These are phyloP conservation scores for Syndactyla subalaris DNA, from an alignment of 2,797 vertebrate genomes.

Conservation along the genomic window DNA sequence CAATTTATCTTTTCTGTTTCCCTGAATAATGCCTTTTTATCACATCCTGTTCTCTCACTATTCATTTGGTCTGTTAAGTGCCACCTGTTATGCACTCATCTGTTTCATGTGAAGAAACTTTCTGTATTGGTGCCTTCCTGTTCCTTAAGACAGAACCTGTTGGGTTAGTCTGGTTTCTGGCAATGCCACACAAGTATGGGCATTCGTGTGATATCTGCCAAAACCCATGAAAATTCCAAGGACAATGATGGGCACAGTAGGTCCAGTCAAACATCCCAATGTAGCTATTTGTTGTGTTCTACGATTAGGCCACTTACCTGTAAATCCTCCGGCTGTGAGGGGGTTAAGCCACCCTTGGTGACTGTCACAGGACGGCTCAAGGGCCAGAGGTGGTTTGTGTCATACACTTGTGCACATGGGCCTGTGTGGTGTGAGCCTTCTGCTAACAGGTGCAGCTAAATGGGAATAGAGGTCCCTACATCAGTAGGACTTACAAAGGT, in stretches of 20 bases:
- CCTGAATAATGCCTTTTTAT: slow-evolving; percentile 26
- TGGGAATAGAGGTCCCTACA: background rate
- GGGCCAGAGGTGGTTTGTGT: background rate
- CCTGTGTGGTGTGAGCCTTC: background rate
- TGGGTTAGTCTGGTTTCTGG: background rate
- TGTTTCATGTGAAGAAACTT: background rate
- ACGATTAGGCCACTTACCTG: background rate
- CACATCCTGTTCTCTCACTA: slow-evolving; percentile 19
- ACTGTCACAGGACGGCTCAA: background rate
- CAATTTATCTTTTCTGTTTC: background rate
- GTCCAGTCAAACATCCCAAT: background rate
- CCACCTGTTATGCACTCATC: background rate
- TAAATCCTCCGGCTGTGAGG: background rate
- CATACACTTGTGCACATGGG: background rate
- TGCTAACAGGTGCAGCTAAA: background rate
- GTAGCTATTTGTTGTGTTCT: background rate
- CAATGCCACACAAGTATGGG: background rate
- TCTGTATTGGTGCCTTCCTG: background rate
- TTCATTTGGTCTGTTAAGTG: background rate
- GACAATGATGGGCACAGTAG: rapidly evolving
- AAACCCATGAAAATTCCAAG: background rate
- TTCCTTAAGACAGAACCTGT: background rate
- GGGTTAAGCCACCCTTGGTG: background rate
- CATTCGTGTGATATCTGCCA: background rate
- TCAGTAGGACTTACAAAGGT: background rate